Evolutionary conservation across 2,113 vertebrate genomes (phyloP).

Genomic region (Anas platyrhynchos): DNA sequence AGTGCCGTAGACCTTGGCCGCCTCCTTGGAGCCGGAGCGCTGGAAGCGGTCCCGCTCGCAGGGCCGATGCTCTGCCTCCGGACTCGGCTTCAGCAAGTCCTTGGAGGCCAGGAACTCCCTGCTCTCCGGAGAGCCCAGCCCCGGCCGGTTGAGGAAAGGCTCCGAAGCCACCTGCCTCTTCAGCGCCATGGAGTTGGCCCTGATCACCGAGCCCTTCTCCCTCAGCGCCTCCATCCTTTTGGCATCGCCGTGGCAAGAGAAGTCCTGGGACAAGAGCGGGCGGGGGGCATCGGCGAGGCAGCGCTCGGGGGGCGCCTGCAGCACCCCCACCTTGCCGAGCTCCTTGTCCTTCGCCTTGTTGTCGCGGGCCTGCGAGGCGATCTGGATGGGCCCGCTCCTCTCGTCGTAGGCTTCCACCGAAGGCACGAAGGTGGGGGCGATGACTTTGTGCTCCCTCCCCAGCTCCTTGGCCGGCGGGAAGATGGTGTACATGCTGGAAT

Average conservation of each 20-base stretch:
- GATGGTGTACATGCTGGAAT: slow-evolving; percentile 81
- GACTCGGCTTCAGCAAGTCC: slow-evolving; percentile 81
- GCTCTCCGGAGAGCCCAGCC: slow-evolving; percentile 83
- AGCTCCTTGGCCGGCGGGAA: slow-evolving; percentile 83
- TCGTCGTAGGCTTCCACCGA: slow-evolving; percentile 94
- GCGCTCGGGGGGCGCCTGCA: slow-evolving; percentile 80
- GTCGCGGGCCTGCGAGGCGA: slow-evolving; percentile 92
- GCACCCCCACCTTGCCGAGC: slow-evolving; percentile 73
- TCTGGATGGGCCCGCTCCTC: slow-evolving; percentile 90
- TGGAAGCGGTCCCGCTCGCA: slow-evolving; percentile 77
- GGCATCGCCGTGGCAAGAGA: slow-evolving; percentile 76
- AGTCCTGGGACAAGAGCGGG: slow-evolving; percentile 77
- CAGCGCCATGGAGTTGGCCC: slow-evolving; percentile 82
- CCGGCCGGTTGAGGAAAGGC: slow-evolving; percentile 75
- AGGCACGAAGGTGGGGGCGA: slow-evolving; percentile 95
- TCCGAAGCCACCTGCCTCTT: slow-evolving; percentile 81
- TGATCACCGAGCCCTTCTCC: slow-evolving; percentile 92
- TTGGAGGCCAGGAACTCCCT: slow-evolving; percentile 83
- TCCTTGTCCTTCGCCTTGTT: slow-evolving; percentile 83
- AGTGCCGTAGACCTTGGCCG: slow-evolving; percentile 75
- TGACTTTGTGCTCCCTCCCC: slow-evolving; percentile 91
- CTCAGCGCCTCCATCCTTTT: slow-evolving; percentile 79
- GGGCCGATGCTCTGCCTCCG: slow-evolving; percentile 78
- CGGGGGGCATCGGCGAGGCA: slow-evolving; percentile 72
- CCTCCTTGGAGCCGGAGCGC: slow-evolving; percentile 72